phyloP scores from a whole-genome alignment of 2,797 vertebrate genomes.

The Buceros bicornis region DNA sequence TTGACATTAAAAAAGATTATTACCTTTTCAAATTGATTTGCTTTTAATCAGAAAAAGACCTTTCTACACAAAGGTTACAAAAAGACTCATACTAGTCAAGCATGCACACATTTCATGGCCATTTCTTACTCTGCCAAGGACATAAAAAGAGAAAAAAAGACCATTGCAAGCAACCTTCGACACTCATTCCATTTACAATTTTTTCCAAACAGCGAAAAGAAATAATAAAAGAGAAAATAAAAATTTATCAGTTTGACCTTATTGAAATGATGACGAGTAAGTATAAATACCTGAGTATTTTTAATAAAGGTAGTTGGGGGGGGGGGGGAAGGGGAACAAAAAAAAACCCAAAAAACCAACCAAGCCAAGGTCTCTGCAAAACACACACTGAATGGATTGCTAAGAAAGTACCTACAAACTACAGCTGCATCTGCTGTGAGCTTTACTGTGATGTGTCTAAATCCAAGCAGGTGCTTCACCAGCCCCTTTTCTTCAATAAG shows the following conservation, averaged over 20 bases:
- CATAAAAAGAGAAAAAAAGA: not conserved
- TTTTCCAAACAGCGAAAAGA: not conserved
- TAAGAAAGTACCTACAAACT: not conserved
- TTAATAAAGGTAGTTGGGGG: not conserved
- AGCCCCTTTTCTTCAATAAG: not conserved
- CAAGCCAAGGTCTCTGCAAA: not conserved
- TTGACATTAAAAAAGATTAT: slow-evolving; percentile 64
- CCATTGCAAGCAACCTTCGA: not conserved
- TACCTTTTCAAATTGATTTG: slow-evolving; percentile 69
- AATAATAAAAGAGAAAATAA: not conserved
- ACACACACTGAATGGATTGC: not conserved
- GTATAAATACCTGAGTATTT: not conserved
- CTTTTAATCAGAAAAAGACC: slow-evolving; percentile 66
- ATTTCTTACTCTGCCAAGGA: slow-evolving; percentile 15
- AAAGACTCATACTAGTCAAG: slow-evolving; percentile 36
- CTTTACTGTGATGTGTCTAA: not conserved
- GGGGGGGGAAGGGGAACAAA: not conserved
- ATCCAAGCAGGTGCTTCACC: not conserved
- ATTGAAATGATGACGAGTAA: not conserved
- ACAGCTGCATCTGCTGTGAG: not conserved
- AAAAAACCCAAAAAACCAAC: not conserved
- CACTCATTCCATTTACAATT: not conserved
- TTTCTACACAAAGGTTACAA: slow-evolving; percentile 45
- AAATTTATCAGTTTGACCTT: not conserved
- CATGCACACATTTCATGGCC: not conserved